A percentile compares a stretch with the other conserved stretches of the same genome.
phyloP scores from a whole-genome alignment of 2,888 invertebrate genomes.

The Apocheima hispidaria region DNA sequence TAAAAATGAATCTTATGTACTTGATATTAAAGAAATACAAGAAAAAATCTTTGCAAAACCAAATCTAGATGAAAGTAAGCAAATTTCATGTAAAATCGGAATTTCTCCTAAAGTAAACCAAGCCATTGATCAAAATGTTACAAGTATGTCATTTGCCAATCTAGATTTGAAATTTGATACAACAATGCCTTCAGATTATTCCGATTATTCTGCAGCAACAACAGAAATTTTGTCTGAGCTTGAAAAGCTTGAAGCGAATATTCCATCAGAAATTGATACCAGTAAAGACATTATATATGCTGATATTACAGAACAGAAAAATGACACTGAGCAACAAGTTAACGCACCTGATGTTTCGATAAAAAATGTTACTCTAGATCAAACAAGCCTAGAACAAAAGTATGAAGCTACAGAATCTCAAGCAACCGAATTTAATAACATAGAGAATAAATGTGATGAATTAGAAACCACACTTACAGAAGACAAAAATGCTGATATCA shows the following conservation, averaged over 20 bases:
- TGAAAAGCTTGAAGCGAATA: constrained; percentile 15
- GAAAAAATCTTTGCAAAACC: neutral
- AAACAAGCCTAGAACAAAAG: neutral
- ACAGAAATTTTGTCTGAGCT: constrained; percentile 22
- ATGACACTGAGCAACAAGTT: neutral
- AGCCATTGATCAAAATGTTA: constrained; percentile 1
- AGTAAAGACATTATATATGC: neutral
- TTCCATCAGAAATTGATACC: neutral
- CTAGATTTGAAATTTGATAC: constrained; percentile 16
- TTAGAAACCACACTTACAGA: neutral
- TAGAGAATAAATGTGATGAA: neutral
- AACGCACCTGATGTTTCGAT: neutral
- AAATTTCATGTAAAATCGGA: neutral
- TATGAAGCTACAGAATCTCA: constrained; percentile 19
- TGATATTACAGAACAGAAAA: constrained; percentile 3
- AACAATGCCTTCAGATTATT: constrained; percentile 8
- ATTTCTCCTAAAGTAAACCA: neutral
- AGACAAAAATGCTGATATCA: neutral
- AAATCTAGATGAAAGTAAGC: neutral
- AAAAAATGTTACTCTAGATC: constrained; percentile 3
- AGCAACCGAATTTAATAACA: constrained; percentile 1
- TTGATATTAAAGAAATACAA: constrained; percentile 14
- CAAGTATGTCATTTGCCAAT: constrained; percentile 10
- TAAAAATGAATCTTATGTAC: constrained; percentile 56
- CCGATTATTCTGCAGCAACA: constrained; percentile 28